Evolutionary conservation across 2,797 vertebrate species (phyloP).

Genomic region (Phylloscopus collybita): DNA sequence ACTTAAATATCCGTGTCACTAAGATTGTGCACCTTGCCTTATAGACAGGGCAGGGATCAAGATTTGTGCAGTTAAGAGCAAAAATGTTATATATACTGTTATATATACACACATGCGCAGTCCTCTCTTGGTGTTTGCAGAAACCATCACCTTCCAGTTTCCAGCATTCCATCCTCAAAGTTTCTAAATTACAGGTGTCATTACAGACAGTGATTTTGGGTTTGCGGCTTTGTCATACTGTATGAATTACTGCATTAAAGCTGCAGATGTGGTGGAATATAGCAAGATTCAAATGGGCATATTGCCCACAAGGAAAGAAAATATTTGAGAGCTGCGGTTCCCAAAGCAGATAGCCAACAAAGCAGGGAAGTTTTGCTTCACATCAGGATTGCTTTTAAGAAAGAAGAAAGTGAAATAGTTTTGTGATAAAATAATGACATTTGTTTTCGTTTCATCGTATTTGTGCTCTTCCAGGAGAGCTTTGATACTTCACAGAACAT

Average conservation of each 20-base stretch:
- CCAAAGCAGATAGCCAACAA: neutral
- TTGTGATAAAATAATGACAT: neutral
- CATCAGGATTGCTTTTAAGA: neutral
- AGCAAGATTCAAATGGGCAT: neutral
- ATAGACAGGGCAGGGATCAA: neutral
- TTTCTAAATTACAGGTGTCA: neutral
- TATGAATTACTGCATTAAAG: neutral
- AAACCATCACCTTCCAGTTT: neutral
- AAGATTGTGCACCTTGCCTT: neutral
- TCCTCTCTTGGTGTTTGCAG: neutral
- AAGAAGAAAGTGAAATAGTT: neutral
- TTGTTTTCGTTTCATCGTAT: neutral
- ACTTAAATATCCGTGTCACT: neutral
- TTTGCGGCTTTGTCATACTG: neutral
- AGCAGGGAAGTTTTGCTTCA: neutral
- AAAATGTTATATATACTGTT: neutral
- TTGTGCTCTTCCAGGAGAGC: neutral
- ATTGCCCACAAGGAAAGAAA: neutral
- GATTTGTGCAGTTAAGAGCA: neutral
- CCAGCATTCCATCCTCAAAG: neutral
- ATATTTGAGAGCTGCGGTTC: neutral
- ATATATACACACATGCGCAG: fast-evolving
- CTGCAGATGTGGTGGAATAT: neutral
- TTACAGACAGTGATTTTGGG: neutral
- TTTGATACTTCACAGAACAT: neutral